A percentile compares a stretch with the other conserved stretches of the same genome.
phyloP scores from a whole-genome alignment of 2,888 invertebrate genomes.

The Zygothrica quintamaculata region DNA sequence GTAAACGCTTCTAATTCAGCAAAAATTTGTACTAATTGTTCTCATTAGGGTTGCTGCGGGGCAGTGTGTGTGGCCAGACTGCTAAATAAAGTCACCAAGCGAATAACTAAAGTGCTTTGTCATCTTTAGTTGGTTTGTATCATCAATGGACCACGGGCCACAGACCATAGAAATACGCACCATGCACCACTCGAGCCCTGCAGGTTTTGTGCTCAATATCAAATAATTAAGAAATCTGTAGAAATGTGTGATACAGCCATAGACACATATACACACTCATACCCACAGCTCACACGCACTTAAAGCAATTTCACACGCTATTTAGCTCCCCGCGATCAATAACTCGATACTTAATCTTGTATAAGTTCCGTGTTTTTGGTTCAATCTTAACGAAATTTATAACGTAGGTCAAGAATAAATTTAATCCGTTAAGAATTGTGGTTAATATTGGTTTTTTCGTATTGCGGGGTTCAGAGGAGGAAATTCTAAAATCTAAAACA shows the following conservation, averaged over 20 bases:
- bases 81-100: slow-evolving; percentile 35
- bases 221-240: too few relatives aligned
- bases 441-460: too few relatives aligned
- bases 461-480: too few relatives aligned
- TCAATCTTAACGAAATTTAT: too few relatives aligned
- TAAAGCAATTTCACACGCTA: not conserved
- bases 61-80: slow-evolving; percentile 55
- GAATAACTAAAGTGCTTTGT: slow-evolving; percentile 30
- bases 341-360: too few relatives aligned
- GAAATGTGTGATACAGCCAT: not conserved
- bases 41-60: slow-evolving; percentile 58
- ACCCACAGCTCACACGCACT: not conserved
- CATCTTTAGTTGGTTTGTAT: slow-evolving; percentile 24
- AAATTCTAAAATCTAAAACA: too few relatives aligned
- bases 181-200: slow-evolving; percentile 43
- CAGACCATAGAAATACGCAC: too few relatives aligned
- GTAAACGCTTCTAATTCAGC: slow-evolving; percentile 8
- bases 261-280: not conserved
- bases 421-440: too few relatives aligned
- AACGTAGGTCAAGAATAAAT: too few relatives aligned
- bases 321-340: too few relatives aligned
- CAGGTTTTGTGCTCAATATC: slow-evolving; percentile 1
- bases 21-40: slow-evolving; percentile 75
- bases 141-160: slow-evolving; percentile 41
- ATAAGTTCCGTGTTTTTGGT: too few relatives aligned